These are phyloP conservation scores for Pollenia angustigena DNA, from an alignment of 2,888 invertebrate genomes.

Conservation along the genomic window DNA sequence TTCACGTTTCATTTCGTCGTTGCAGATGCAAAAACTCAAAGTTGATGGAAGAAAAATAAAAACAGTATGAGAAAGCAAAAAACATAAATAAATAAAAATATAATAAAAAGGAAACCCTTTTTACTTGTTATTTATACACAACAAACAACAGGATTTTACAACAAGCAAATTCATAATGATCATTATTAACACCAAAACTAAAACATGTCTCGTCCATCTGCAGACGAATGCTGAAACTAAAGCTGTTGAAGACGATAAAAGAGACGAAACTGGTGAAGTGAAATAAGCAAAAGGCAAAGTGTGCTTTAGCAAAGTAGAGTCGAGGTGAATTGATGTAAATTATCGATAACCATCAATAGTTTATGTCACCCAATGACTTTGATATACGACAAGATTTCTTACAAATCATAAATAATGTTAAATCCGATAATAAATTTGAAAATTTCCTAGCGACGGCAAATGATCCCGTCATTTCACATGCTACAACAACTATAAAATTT, in stretches of 20 bases:
- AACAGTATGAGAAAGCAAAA: constrained; percentile 46
- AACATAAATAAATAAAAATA: constrained; percentile 65
- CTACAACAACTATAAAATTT: constrained; percentile 46
- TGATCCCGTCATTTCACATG: constrained; percentile 76
- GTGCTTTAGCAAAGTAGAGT: constrained; percentile 61
- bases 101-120: constrained; percentile 56
- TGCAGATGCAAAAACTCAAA: constrained; percentile 48
- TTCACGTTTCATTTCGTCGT: constrained; percentile 54
- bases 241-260: constrained; percentile 38
- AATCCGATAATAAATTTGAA: constrained; percentile 84
- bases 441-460: constrained; percentile 81
- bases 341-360: constrained; percentile 82
- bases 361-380: constrained; percentile 82
- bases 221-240: constrained; percentile 35
- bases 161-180: constrained; percentile 58
- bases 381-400: constrained; percentile 82
- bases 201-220: constrained; percentile 57
- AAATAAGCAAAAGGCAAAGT: constrained; percentile 30
- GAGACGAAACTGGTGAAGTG: background rate
- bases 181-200: constrained; percentile 66
- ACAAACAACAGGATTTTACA: constrained; percentile 33
- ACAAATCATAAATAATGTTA: constrained; percentile 84
- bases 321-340: constrained; percentile 81
- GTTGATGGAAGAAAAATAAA: constrained; percentile 23
- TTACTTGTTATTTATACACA: constrained; percentile 2